Base-by-base conservation (phyloP, 2,113 vertebrate species). In the Eudyptes chrysolophus region DNA sequence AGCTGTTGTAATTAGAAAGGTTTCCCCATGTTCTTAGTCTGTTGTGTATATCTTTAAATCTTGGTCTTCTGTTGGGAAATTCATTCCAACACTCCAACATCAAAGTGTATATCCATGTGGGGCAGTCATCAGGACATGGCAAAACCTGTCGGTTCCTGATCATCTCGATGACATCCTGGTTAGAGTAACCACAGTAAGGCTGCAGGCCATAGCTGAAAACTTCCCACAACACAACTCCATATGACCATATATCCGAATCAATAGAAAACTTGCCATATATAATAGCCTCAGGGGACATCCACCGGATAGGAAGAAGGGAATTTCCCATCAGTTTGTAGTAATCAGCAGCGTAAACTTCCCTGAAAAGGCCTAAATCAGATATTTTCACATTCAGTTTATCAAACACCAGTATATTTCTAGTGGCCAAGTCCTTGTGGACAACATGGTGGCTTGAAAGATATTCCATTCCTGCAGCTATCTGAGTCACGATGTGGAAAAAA, bases 71-170 rank as follows among this genome's bases (percentile, higher is more conserved):
- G 11, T 98, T 98, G 9, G 99, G 99, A 94, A 99, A 98, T 95
- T 99, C 99, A 38, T 98, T 99, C 99, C 99, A 99, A 86, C 99
- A 99, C 96, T 99, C 99, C 46, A 99, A 78, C 99, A 99, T 99
- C 7, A 99, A 98, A 15, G 99, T 98, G 88, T 99, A 99, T 68
- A 99, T 99, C 99, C 99, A 99, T 40, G 99, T 98, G 0, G 99
- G 99, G 95, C 99, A 99, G 97, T 99, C 99, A 2, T 99, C 99
- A 0, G 99, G 99, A 97, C 99, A 99, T 4, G 98, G 97, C 74
- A 99, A 98, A 40, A 99, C 97, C 97, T 99, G 99, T 46, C 99
- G 98, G 94, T 97, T 98, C 44, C 99, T 99, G 49, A 99, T 98
- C 99, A 99, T 99, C 97, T 99, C 99, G 9, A 99, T 99, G 87